Conservation (phyloP, 2,113 vertebrate genomes). For the Poecilia latipinna region DNA sequence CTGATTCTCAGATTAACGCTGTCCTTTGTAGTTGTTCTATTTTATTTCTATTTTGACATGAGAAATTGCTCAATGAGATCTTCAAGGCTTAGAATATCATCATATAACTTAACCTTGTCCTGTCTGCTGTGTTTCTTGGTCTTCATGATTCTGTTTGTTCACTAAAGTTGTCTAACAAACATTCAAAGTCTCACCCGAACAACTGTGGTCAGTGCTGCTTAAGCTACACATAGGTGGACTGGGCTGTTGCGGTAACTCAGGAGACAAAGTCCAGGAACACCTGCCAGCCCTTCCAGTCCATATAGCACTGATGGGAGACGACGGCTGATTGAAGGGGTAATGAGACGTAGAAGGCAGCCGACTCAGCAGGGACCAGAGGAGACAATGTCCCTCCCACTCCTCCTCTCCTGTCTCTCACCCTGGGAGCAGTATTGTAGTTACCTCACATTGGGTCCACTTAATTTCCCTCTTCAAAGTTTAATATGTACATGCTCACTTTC, state of each 20-base stretch:
- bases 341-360: constrained; percentile 47
- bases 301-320: constrained; percentile 8
- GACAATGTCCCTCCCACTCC: constrained; percentile 16
- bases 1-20: no score
- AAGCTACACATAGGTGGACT: no score
- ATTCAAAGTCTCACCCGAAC: no score
- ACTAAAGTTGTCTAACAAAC: no score
- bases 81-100: no score
- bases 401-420: constrained; percentile 13
- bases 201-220: no score
- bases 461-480: constrained; percentile 51
- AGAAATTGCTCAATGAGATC: no score
- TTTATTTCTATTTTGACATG: no score
- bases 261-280: constrained; percentile 27
- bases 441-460: constrained; percentile 28
- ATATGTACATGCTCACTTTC: constrained; percentile 46
- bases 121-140: no score
- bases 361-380: constrained; percentile 29
- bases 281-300: constrained; percentile 1
- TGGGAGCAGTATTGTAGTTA: constrained; percentile 17
- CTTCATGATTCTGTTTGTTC: no score
- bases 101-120: no score
- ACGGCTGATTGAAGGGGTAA: constrained; percentile 60
- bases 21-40: no score
- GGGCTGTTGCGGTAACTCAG: constrained; percentile 8